These are phyloP conservation scores for Ochotona princeps DNA, from an alignment of 2,113 vertebrate species.

Conservation along the genomic window DNA sequence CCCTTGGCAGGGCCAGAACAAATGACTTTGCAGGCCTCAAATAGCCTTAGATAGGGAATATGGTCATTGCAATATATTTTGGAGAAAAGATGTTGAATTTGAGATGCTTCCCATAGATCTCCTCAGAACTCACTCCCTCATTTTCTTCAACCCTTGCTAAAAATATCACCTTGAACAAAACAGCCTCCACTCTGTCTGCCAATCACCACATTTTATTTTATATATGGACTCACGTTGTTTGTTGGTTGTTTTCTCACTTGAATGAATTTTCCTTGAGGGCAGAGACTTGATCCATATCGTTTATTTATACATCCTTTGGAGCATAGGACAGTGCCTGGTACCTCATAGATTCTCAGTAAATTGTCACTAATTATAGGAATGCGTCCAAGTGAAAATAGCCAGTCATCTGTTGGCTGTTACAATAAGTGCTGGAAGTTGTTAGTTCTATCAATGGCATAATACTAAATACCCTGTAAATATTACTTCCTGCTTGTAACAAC, in stretches of 20 bases:
- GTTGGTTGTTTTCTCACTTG: neutral
- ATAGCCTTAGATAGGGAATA: neutral
- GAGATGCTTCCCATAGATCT: neutral
- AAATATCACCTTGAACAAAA: constrained; percentile 27
- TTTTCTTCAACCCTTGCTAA: neutral
- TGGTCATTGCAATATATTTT: neutral
- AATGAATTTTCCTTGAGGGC: neutral
- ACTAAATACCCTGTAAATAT: neutral
- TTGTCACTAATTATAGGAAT: neutral
- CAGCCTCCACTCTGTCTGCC: neutral
- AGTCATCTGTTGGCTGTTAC: neutral
- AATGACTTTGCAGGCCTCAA: too few species aligned
- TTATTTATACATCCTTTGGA: neutral
- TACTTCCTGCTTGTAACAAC: neutral
- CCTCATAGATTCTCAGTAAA: neutral
- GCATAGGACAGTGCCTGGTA: neutral
- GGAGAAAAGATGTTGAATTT: neutral
- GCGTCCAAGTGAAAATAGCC: neutral
- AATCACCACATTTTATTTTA: neutral
- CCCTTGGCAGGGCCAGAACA: too few species aligned
- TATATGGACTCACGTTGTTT: neutral
- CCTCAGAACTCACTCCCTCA: neutral
- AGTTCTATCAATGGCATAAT: neutral
- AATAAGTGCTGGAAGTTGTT: neutral
- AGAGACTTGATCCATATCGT: neutral